Conservation (phyloP, 2,888 invertebrate genomes). For the Hydraecia micacea region DNA sequence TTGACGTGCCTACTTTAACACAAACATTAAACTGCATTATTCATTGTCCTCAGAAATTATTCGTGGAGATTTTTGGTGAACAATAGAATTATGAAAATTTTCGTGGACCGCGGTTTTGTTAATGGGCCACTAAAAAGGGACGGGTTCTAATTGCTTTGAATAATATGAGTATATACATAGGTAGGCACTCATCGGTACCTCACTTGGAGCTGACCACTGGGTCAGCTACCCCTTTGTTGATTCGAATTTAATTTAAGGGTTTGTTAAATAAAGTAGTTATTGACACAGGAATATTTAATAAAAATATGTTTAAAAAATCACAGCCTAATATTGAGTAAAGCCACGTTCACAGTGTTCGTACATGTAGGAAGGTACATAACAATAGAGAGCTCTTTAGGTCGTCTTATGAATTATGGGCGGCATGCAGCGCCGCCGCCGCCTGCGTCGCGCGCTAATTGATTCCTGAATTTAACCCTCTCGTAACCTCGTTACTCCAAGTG, state of each 20-base stretch:
- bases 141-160: slow-evolving; percentile 82
- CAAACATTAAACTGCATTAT: slow-evolving; percentile 46
- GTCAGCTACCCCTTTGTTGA: slow-evolving; percentile 59
- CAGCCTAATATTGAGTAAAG: not conserved
- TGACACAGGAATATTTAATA: slow-evolving; percentile 16
- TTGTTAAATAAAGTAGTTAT: slow-evolving; percentile 46
- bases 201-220: slow-evolving; percentile 65
- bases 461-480: slow-evolving; percentile 74
- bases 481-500: slow-evolving; percentile 61
- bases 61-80: slow-evolving; percentile 66
- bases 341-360: slow-evolving; percentile 1
- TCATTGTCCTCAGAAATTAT: slow-evolving; percentile 50
- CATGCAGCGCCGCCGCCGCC: slow-evolving; percentile 59
- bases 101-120: slow-evolving; percentile 73
- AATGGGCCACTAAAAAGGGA: slow-evolving; percentile 79
- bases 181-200: slow-evolving; percentile 73
- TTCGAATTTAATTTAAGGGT: slow-evolving; percentile 56
- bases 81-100: slow-evolving; percentile 79
- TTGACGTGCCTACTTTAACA: slow-evolving; percentile 35
- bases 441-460: slow-evolving; percentile 78
- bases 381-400: slow-evolving; percentile 71
- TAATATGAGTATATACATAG: slow-evolving; percentile 72
- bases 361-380: slow-evolving; percentile 27
- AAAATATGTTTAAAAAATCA: slow-evolving; percentile 4
- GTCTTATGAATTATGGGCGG: slow-evolving; percentile 80